Evolutionary conservation across 2,797 vertebrate species (phyloP).

Genomic region (Echeneis naucrates): DNA sequence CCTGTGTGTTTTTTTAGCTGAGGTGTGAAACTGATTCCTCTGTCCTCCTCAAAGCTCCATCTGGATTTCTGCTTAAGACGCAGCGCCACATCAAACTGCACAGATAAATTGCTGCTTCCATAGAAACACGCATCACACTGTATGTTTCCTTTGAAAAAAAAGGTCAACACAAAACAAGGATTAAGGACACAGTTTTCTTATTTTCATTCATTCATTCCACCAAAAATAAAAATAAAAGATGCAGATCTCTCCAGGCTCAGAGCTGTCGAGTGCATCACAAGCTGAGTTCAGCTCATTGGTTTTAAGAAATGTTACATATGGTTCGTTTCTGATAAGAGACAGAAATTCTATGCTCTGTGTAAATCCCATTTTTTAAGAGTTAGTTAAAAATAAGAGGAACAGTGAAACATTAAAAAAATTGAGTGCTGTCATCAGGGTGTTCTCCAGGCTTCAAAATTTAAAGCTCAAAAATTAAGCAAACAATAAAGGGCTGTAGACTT

Average conservation of each 20-base stretch:
- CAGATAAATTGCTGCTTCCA: conserved; percentile 27
- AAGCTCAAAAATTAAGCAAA: too few species aligned
- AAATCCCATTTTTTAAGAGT: neutral
- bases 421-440: neutral
- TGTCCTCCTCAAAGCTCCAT: conserved; percentile 50
- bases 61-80: conserved; percentile 39
- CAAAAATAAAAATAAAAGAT: conserved; percentile 6
- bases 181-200: conserved; percentile 14
- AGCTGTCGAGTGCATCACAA: conserved; percentile 1
- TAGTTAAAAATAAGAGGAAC: neutral
- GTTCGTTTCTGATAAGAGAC: neutral
- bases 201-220: neutral
- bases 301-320: neutral
- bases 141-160: conserved; percentile 16
- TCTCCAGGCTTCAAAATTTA: neutral
- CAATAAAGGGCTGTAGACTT: too few species aligned
- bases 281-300: neutral
- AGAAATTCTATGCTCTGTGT: neutral
- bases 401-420: neutral
- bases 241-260: neutral
- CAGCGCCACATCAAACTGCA: conserved; percentile 11
- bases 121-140: conserved; percentile 29
- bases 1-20: conserved; percentile 29
- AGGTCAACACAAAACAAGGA: conserved; percentile 53
- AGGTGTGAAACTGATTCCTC: conserved; percentile 63